These are phyloP conservation scores for Drosophila biarmipes DNA, from an alignment of 1,140 invertebrate species.

Conservation along the genomic window DNA sequence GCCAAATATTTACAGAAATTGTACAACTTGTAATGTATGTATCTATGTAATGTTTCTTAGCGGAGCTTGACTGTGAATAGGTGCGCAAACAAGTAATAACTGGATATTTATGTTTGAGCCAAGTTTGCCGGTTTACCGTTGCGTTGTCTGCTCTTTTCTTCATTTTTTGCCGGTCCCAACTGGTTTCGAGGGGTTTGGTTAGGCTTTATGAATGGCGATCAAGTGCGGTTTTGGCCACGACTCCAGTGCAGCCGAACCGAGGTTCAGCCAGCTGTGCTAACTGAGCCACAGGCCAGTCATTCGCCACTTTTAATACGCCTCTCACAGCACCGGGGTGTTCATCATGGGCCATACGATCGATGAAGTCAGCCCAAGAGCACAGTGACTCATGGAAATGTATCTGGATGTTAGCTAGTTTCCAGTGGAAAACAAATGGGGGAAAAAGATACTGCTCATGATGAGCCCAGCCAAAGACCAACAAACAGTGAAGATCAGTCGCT, in stretches of 20 bases:
- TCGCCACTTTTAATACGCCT: conserved; percentile 19
- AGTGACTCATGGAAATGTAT: conserved; percentile 29
- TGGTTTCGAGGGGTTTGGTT: conserved; percentile 34
- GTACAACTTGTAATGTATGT: too few species aligned
- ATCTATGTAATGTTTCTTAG: neutral
- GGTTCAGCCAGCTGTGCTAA: conserved; percentile 5
- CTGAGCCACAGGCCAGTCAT: conserved; percentile 13
- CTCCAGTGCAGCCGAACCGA: conserved; percentile 3
- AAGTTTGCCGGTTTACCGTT: conserved; percentile 38
- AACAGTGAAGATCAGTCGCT: conserved; percentile 34
- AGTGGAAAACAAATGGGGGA: neutral
- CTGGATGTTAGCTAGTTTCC: conserved; percentile 1
- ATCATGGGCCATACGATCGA: conserved; percentile 39
- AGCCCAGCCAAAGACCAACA: conserved; percentile 32
- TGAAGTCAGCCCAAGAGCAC: conserved; percentile 41
- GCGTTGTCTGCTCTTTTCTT: conserved; percentile 2
- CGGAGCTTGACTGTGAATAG: neutral
- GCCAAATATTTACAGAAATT: too few species aligned
- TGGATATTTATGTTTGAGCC: conserved; percentile 16
- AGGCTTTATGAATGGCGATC: conserved; percentile 43
- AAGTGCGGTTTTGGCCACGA: conserved; percentile 9
- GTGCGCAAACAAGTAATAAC: conserved; percentile 18
- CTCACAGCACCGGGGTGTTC: conserved; percentile 27
- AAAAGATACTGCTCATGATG: neutral
- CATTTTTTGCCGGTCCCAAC: conserved; percentile 39